phyloP scores from a whole-genome alignment of 2,888 invertebrate genomes.

The Xanthia togata region DNA sequence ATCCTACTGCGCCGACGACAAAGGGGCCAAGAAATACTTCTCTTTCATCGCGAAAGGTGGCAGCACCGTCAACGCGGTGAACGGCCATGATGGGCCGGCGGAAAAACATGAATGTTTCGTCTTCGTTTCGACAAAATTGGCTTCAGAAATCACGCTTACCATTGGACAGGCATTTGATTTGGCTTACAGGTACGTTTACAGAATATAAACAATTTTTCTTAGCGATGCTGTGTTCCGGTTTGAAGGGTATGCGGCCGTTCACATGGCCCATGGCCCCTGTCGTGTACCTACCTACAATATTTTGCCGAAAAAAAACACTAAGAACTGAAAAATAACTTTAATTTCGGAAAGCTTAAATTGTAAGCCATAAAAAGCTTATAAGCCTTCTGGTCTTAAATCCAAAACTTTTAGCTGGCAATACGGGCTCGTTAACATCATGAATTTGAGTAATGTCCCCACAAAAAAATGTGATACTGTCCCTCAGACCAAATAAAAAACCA shows the following conservation, averaged over 20 bases:
- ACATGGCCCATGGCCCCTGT: no score
- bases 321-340: no score
- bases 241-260: no score
- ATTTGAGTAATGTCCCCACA: slow-evolving; percentile 11
- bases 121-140: slow-evolving; percentile 98
- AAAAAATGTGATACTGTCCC: not conserved
- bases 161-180: slow-evolving; percentile 99
- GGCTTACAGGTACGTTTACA: slow-evolving; percentile 93
- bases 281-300: no score
- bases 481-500: no score
- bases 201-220: not conserved
- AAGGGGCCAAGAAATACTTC: slow-evolving; percentile 99
- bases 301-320: no score
- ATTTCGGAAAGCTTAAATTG: no score
- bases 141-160: slow-evolving; percentile 99
- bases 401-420: not conserved
- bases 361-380: no score
- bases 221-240: no score
- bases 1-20: slow-evolving; percentile 99
- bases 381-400: not conserved
- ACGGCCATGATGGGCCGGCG: slow-evolving; percentile 80
- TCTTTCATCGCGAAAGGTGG: slow-evolving; percentile 96
- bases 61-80: slow-evolving; percentile 79
- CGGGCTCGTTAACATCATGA: not conserved
- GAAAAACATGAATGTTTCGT: slow-evolving; percentile 99